Base-by-base conservation (phyloP, 2,888 invertebrate genomes). In the Eucriotettix oculatus region DNA sequence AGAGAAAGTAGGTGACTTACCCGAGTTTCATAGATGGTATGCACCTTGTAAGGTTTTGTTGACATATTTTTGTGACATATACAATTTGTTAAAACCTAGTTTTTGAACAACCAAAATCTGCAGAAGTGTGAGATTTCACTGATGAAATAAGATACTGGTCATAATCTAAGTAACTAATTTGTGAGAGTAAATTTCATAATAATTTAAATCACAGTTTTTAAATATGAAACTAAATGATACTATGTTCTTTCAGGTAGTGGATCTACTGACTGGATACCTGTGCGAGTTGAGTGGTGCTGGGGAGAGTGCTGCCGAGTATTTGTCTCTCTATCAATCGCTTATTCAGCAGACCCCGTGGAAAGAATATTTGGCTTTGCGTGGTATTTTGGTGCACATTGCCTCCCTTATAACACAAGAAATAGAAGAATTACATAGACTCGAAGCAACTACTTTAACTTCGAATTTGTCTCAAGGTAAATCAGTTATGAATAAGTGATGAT, bases 271-370 rank as follows among this genome's bases (percentile, higher is more conserved):
- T 0, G 84, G 87, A 67, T 97, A 90, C 73, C 75, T 97, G 63
- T 86, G 90, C 52, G 88, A 93, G 70, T 80, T 97, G 7, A 87
- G 90, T 1, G 77, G 80, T 5, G 90, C 92, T 1, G 96, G 96
- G 0, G 96, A 97, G 74, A 90, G 90, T 59, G 90, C 94, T 64
- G 86, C 89, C 9, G 96, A 97, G 72, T 98, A 91, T 72, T 77
- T 97, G 62, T 81, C 84, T 16, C 78, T 97, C 0, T 96, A 92
- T 73, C 87, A 93, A 71, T 85, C 82, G 65, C 75, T 97, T 56
- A 88, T 95, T 7, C 83, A 86, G 29, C 87, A 90, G 66, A 82
- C 85, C 1, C 92, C 94, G 10, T 97, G 95, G 93, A 90, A 93
- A 68, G 92, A 93, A 70, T 96, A 94, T 75, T 77, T 97, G 62